A percentile compares a stretch with the other conserved stretches of the same genome.
Conservation (phyloP, 2,797 vertebrate species). For the Urosaurus nigricauda region DNA sequence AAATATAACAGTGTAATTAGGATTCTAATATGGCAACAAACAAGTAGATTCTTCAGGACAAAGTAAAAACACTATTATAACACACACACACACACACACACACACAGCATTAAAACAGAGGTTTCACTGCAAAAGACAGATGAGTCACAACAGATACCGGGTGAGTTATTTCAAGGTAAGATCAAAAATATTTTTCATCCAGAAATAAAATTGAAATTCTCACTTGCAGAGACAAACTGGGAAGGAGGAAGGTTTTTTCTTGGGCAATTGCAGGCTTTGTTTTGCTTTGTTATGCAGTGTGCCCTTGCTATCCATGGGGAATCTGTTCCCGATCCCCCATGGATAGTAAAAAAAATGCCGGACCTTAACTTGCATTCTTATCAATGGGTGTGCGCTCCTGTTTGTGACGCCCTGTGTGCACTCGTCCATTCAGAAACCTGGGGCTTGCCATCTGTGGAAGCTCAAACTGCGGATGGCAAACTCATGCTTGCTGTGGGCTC, state of each 20-base stretch:
- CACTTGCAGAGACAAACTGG: conserved; percentile 15
- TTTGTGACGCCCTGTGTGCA: too few species aligned
- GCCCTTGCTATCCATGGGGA: too few species aligned
- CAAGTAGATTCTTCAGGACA: conserved; percentile 55
- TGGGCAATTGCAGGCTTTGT: not conserved
- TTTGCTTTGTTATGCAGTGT: not conserved
- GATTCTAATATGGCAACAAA: conserved; percentile 64
- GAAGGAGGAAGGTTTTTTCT: conserved; percentile 8
- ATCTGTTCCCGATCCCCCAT: too few species aligned
- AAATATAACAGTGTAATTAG: conserved; percentile 59
- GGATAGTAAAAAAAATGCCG: too few species aligned
- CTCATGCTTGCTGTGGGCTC: too few species aligned
- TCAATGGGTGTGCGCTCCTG: too few species aligned
- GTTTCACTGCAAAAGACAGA: conserved; percentile 49
- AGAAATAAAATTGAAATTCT: conserved; percentile 3
- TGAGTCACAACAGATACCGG: conserved; percentile 43
- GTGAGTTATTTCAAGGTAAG: conserved; percentile 43
- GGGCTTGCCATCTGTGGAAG: too few species aligned
- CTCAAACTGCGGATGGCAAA: too few species aligned
- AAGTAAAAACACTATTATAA: conserved; percentile 56
- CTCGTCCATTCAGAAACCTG: too few species aligned
- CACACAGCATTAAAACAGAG: conserved; percentile 53
- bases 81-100: conserved; percentile 35
- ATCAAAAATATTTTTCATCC: conserved; percentile 7
- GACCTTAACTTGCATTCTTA: too few species aligned